phyloP scores from a whole-genome alignment of 2,797 vertebrate genomes.

The Hyperoplus immaculatus region DNA sequence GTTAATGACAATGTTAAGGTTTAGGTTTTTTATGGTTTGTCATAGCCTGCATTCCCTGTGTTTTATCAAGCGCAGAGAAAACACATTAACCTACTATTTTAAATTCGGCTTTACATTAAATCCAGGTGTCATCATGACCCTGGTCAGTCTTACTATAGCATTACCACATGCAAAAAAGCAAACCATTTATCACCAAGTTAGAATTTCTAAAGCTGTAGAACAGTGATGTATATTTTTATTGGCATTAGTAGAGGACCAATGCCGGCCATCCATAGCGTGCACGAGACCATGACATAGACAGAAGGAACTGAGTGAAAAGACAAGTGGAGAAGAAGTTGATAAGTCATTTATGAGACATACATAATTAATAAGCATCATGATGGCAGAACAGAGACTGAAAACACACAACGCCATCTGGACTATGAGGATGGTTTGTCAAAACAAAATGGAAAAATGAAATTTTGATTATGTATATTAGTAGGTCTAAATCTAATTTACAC shows the following conservation, averaged over 20 bases:
- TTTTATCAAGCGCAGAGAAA: slow-evolving; percentile 54
- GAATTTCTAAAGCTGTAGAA: slow-evolving; percentile 42
- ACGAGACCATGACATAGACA: slow-evolving; percentile 54
- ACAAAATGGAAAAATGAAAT: slow-evolving; percentile 91
- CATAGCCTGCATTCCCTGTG: slow-evolving; percentile 40
- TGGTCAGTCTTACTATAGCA: slow-evolving; percentile 26
- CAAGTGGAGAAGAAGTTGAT: slow-evolving; percentile 74
- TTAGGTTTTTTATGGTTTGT: slow-evolving; percentile 52
- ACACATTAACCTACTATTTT: slow-evolving; percentile 40
- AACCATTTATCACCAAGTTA: slow-evolving; percentile 45
- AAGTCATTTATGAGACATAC: slow-evolving; percentile 86
- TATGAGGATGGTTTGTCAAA: slow-evolving; percentile 85
- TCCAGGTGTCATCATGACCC: slow-evolving; percentile 35
- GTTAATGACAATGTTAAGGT: slow-evolving; percentile 68
- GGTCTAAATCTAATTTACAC: slow-evolving; percentile 81
- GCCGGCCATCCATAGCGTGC: slow-evolving; percentile 71
- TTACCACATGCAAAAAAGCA: slow-evolving; percentile 46
- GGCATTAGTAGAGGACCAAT: slow-evolving; percentile 35
- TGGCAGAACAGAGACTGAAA: slow-evolving; percentile 82
- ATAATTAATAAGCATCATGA: slow-evolving; percentile 90
- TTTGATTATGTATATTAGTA: slow-evolving; percentile 91
- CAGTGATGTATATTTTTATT: slow-evolving; percentile 47
- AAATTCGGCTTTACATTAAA: slow-evolving; percentile 44
- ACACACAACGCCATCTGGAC: slow-evolving; percentile 89
- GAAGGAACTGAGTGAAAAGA: slow-evolving; percentile 55